Evolutionary conservation across 2,113 vertebrate genomes (phyloP).

Genomic region (Malurus alboscapulatus): DNA sequence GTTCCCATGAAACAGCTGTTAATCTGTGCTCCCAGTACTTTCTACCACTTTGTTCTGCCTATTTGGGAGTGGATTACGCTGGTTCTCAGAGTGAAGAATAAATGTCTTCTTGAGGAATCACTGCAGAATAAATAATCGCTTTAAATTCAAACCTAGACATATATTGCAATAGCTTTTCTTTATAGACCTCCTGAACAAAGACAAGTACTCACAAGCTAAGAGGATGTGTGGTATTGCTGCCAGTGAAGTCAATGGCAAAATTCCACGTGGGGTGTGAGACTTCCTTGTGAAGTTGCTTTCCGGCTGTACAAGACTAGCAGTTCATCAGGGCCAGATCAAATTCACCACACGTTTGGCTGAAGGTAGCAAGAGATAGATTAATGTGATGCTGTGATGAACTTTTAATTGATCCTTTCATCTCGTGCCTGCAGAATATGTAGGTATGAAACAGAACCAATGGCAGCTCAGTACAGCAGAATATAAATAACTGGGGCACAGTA

Average conservation of each 20-base stretch:
- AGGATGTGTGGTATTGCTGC: background rate
- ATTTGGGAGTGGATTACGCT: background rate
- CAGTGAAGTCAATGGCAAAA: background rate
- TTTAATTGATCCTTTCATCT: background rate
- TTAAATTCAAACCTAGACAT: background rate
- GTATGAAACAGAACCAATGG: background rate
- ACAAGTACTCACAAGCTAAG: background rate
- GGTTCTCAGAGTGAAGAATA: background rate
- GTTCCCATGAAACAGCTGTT: background rate
- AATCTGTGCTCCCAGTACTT: background rate
- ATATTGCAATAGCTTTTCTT: background rate
- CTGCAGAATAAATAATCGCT: background rate
- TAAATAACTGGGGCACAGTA: conserved; percentile 8
- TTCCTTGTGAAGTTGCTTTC: background rate
- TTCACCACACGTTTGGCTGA: background rate
- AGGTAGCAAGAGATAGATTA: background rate
- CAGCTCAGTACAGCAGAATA: background rate
- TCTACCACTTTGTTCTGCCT: background rate
- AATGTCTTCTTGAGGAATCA: background rate
- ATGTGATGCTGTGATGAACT: background rate
- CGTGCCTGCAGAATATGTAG: background rate
- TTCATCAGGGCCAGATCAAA: background rate
- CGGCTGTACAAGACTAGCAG: background rate
- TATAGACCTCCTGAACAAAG: background rate
- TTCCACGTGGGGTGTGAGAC: background rate